Conservation (phyloP, 2,888 invertebrate species). For the Spilarctia lutea region DNA sequence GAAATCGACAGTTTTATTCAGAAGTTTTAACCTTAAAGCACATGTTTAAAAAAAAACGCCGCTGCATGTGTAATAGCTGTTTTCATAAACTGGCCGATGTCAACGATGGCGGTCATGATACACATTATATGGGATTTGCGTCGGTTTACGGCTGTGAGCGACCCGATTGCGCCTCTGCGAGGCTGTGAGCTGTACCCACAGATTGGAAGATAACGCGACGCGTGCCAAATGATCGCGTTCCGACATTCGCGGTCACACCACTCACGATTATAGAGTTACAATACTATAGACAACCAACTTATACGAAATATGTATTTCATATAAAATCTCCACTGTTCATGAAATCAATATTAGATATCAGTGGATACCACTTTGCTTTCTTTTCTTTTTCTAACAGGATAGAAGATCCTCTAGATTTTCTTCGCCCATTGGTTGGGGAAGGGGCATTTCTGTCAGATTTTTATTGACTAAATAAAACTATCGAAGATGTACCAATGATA, state of each 20-base stretch:
- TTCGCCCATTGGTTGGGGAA: no score
- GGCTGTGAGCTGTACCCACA: conserved; percentile 50
- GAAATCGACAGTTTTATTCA: no score
- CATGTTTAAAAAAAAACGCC: neutral
- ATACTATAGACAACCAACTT: conserved; percentile 20
- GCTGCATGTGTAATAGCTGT: conserved; percentile 28
- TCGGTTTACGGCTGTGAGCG: conserved; percentile 49
- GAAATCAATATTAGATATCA: neutral
- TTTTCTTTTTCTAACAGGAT: neutral
- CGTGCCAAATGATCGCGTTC: conserved; percentile 70
- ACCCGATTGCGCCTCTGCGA: conserved; percentile 39
- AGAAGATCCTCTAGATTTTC: no score
- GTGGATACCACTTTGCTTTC: neutral
- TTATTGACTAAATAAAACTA: no score
- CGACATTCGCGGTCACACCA: conserved; percentile 64
- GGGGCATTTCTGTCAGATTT: no score
- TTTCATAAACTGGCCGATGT: conserved; percentile 35
- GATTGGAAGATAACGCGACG: conserved; percentile 65
- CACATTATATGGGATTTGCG: conserved; percentile 60
- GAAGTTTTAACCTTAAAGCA: no score
- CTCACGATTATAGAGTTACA: conserved; percentile 34
- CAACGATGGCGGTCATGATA: conserved; percentile 38
- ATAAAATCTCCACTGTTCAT: neutral
- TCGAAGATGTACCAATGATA: no score
- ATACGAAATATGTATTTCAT: neutral